Evolutionary conservation across 2,888 invertebrate species (phyloP).

Genomic region (Pachymerium ferrugineum): DNA sequence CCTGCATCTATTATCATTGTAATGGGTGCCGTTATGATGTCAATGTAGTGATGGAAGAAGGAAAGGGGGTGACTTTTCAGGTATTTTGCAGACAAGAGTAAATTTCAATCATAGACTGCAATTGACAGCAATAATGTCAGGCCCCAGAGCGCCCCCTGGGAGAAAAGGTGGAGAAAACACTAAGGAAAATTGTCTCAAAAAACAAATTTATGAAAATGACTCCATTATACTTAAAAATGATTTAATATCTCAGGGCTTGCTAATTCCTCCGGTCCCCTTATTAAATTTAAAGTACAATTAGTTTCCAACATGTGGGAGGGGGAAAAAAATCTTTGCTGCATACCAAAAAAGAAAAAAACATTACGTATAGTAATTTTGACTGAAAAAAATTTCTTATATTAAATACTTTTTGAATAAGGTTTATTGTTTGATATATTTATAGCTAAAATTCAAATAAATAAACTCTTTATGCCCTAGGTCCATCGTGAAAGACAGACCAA

Average conservation of each 20-base stretch:
- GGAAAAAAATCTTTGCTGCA: too few relatives aligned
- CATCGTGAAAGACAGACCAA: neutral
- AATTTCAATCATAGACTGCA: slow-evolving; percentile 32
- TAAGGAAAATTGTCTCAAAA: neutral
- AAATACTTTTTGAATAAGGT: too few relatives aligned
- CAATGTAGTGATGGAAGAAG: neutral
- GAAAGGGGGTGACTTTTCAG: slow-evolving; percentile 18
- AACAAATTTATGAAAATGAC: slow-evolving; percentile 34
- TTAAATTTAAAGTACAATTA: slow-evolving; percentile 29
- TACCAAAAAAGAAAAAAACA: too few relatives aligned
- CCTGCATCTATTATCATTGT: slow-evolving; percentile 31
- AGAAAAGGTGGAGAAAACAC: neutral
- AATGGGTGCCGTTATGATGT: slow-evolving; percentile 14
- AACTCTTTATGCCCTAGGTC: neutral
- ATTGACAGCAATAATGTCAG: slow-evolving; percentile 30
- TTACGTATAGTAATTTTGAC: too few relatives aligned
- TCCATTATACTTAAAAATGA: slow-evolving; percentile 33
- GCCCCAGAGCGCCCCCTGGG: slow-evolving; percentile 4
- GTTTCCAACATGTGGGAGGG: slow-evolving; percentile 6
- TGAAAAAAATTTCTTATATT: too few relatives aligned
- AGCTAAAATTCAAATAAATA: neutral
- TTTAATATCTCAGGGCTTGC: slow-evolving; percentile 25
- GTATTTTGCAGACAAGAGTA: slow-evolving; percentile 33
- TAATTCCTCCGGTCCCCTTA: neutral
- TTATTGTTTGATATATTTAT: too few relatives aligned